These are phyloP conservation scores for Aproaerema taeniolella DNA, from an alignment of 2,888 invertebrate genomes.

Conservation along the genomic window DNA sequence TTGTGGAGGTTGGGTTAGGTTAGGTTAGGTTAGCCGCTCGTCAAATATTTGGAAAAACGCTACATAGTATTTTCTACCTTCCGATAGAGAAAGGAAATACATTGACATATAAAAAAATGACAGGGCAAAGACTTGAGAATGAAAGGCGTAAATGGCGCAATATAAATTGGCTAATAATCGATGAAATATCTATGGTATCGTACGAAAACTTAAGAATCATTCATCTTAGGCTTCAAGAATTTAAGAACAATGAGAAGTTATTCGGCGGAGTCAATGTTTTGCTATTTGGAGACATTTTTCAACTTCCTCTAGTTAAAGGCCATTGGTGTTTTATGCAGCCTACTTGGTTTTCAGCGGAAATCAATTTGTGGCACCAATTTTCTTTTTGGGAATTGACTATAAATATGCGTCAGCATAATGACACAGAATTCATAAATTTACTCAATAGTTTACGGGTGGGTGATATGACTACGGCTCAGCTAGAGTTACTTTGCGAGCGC, in stretches of 20 bases:
- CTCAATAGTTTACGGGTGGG: slow-evolving; percentile 12
- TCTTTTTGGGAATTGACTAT: not conserved
- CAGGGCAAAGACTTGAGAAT: not conserved
- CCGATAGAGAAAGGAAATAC: not conserved
- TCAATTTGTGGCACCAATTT: not conserved
- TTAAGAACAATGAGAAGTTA: not conserved
- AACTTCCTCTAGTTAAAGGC: not conserved
- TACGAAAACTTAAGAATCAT: not conserved
- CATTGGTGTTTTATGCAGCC: not conserved
- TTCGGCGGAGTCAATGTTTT: not conserved
- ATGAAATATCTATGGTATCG: slow-evolving; percentile 1
- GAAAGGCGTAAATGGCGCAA: not conserved
- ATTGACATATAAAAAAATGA: not conserved
- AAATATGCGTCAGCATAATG: not conserved
- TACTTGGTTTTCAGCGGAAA: not conserved
- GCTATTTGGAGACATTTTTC: not conserved
- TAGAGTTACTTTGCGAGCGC: slow-evolving; percentile 15
- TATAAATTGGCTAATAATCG: not conserved
- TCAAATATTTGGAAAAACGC: not conserved
- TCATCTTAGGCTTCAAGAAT: slow-evolving; percentile 1
- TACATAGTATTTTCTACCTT: not conserved
- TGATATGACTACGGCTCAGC: slow-evolving; percentile 17
- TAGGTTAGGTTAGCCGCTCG: slow-evolving; percentile 5
- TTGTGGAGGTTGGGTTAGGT: too few species aligned
- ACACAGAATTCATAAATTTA: slow-evolving; percentile 1